These are phyloP conservation scores for Halocynthia roretzi DNA, from an alignment of 23 tunicate genomes.

Conservation along the genomic window DNA sequence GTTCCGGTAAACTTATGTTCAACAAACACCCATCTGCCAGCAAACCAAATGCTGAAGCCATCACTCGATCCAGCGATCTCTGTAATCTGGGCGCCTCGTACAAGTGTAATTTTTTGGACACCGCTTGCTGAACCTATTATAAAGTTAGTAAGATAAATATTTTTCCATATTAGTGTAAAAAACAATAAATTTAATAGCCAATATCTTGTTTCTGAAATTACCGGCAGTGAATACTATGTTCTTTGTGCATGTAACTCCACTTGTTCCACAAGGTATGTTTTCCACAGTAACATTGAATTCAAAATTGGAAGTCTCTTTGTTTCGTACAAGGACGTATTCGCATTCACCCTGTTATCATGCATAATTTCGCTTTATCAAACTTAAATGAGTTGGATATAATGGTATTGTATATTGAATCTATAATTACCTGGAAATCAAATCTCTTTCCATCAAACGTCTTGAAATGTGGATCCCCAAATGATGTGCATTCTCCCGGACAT, in stretches of 20 bases:
- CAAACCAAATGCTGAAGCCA: slow-evolving; percentile 7
- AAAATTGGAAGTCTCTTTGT: no score
- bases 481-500: slow-evolving; percentile 91
- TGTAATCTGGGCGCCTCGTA: background rate
- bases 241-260: slow-evolving; percentile 28
- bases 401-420: no score
- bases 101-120: background rate
- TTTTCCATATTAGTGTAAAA: background rate
- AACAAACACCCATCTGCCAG: slow-evolving; percentile 21
- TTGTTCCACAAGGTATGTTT: slow-evolving; percentile 27
- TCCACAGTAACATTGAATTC: slow-evolving; percentile 23
- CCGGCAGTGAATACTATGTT: slow-evolving; percentile 5
- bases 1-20: background rate
- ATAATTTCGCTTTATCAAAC: background rate
- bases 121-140: background rate
- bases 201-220: no score
- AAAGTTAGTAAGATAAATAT: background rate
- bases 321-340: slow-evolving; percentile 61
- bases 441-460: slow-evolving; percentile 79
- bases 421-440: slow-evolving; percentile 48
- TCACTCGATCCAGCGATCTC: background rate
- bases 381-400: background rate
- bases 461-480: slow-evolving; percentile 86
- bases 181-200: no score
- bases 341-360: slow-evolving; percentile 21